Percentiles rank a stretch among this genome's conserved stretches.
Evolutionary conservation across 2,797 vertebrate genomes (phyloP).

Genomic region (Scomberomorus guttatus): DNA sequence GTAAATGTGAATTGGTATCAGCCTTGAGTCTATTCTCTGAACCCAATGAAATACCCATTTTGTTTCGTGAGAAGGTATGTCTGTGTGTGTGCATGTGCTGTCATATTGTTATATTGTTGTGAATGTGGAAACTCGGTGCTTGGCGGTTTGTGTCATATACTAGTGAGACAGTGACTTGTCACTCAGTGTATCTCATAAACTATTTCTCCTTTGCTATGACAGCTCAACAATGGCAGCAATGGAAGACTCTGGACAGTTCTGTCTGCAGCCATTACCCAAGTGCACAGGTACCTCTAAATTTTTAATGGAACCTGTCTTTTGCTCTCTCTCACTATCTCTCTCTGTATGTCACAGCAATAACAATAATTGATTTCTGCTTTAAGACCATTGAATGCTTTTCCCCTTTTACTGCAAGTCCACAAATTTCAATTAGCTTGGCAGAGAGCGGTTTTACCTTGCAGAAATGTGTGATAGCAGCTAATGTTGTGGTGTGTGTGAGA

Average conservation of each 20-base stretch:
- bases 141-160: slow-evolving; percentile 11
- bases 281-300: slow-evolving; percentile 51
- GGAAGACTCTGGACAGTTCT: slow-evolving; percentile 27
- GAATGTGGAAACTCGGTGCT: slow-evolving; percentile 1
- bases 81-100: slow-evolving; percentile 1
- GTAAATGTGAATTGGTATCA: not conserved
- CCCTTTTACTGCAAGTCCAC: slow-evolving; percentile 35
- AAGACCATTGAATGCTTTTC: slow-evolving; percentile 43
- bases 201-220: slow-evolving; percentile 27
- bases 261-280: slow-evolving; percentile 52
- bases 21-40: not conserved
- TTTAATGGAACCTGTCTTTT: slow-evolving; percentile 44
- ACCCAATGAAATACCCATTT: slow-evolving; percentile 6
- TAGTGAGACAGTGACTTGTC: slow-evolving; percentile 21
- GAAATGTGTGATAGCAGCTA: slow-evolving; percentile 23
- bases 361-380: slow-evolving; percentile 54
- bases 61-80: not conserved
- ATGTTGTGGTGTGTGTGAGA: not conserved
- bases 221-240: slow-evolving; percentile 41
- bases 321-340: not conserved
- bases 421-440: slow-evolving; percentile 47
- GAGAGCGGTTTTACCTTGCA: slow-evolving; percentile 36
- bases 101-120: slow-evolving; percentile 16
- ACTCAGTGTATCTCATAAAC: slow-evolving; percentile 18
- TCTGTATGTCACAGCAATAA: slow-evolving; percentile 36